Evolutionary conservation across 1,140 invertebrate species (phyloP).

Genomic region (Colletes latitarsis): DNA sequence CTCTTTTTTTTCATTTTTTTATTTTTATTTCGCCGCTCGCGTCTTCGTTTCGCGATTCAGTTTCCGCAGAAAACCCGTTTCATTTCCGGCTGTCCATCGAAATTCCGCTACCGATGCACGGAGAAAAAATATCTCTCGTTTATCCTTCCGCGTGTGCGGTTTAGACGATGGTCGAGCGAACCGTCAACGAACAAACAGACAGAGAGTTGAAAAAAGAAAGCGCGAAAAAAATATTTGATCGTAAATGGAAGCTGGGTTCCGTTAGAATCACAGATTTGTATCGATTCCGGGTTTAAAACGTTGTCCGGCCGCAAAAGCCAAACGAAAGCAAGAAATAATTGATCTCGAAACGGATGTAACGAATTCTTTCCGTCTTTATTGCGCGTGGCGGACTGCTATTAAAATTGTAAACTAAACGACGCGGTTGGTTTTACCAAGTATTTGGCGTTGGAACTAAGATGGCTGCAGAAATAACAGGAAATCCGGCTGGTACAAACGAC

Average conservation of each 20-base stretch:
- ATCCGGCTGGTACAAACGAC: constrained; percentile 40
- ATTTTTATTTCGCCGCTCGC: background rate
- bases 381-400: background rate
- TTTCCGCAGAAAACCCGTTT: constrained; percentile 5
- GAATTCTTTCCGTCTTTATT: background rate
- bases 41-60: background rate
- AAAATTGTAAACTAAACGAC: background rate
- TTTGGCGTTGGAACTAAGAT: background rate
- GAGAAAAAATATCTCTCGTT: constrained; percentile 7
- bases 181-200: background rate
- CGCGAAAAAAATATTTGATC: background rate
- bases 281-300: background rate
- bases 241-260: background rate
- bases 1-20: background rate
- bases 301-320: background rate
- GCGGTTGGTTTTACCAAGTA: background rate
- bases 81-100: constrained; percentile 30
- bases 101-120: background rate
- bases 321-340: background rate
- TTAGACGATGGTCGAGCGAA: background rate
- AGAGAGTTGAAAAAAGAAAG: background rate
- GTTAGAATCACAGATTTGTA: background rate
- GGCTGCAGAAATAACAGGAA: constrained; percentile 29
- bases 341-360: background rate
- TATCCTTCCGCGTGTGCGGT: background rate